phyloP scores from a whole-genome alignment of 2,888 invertebrate genomes.

The Neoitamus cyanurus region DNA sequence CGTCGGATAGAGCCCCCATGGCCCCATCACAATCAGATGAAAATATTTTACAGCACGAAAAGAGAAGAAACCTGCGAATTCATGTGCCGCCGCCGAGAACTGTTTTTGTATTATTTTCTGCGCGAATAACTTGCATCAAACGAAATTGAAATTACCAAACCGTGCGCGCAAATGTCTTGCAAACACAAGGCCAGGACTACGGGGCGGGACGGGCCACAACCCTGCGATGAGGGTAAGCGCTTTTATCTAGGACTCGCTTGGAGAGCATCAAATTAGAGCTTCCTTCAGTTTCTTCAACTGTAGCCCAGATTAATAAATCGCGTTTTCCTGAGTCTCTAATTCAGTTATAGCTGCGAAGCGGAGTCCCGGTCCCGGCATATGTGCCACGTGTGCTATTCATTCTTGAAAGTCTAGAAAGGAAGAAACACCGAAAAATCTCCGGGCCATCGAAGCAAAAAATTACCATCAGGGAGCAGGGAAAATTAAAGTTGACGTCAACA shows the following conservation, averaged over 20 bases:
- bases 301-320: slow-evolving; percentile 24
- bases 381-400: slow-evolving; percentile 36
- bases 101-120: slow-evolving; percentile 37
- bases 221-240: slow-evolving; percentile 2
- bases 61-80: not conserved
- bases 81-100: not conserved
- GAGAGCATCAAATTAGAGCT: slow-evolving; percentile 28
- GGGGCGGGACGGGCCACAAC: not conserved
- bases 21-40: not conserved
- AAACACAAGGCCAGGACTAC: not conserved
- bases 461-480: slow-evolving; percentile 13
- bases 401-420: not conserved
- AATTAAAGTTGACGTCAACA: slow-evolving; percentile 27
- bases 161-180: slow-evolving; percentile 16
- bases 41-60: not conserved
- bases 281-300: not conserved
- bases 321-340: slow-evolving; percentile 21
- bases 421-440: not conserved
- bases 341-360: not conserved
- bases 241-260: not conserved
- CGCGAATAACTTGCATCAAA: slow-evolving; percentile 43
- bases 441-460: slow-evolving; percentile 31
- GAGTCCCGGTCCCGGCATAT: not conserved
- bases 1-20: not conserved
- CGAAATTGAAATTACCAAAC: slow-evolving; percentile 35